Evolutionary conservation across 2,888 invertebrate species (phyloP).

Genomic region (Conus canariensis): DNA sequence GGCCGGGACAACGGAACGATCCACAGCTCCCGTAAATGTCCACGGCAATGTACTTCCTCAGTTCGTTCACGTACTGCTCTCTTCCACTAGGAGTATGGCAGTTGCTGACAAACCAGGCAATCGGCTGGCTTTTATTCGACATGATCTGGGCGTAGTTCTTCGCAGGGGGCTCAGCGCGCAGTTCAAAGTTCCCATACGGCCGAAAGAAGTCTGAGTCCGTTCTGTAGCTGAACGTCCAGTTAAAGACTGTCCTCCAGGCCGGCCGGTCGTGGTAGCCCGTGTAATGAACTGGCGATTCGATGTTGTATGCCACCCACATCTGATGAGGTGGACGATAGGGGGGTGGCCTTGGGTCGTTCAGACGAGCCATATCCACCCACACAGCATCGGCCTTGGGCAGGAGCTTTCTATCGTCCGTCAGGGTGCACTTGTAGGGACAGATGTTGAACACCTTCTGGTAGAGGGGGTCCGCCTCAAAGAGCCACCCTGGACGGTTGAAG

Average conservation of each 20-base stretch:
- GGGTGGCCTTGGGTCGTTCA: neutral
- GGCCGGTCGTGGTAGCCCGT: neutral
- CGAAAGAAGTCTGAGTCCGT: slow-evolving; percentile 46
- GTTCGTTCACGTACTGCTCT: slow-evolving; percentile 52
- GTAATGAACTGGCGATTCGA: slow-evolving; percentile 41
- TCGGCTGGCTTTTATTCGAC: slow-evolving; percentile 48
- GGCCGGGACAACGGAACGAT: too few relatives aligned
- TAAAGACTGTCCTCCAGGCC: slow-evolving; percentile 37
- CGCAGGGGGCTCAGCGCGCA: neutral
- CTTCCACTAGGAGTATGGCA: slow-evolving; percentile 55
- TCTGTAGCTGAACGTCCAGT: slow-evolving; percentile 50
- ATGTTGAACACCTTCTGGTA: slow-evolving; percentile 16
- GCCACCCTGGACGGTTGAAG: slow-evolving; percentile 41
- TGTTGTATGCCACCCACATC: slow-evolving; percentile 49
- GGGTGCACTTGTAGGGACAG: slow-evolving; percentile 40
- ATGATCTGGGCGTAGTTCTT: slow-evolving; percentile 26
- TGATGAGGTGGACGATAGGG: slow-evolving; percentile 33
- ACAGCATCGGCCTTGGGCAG: slow-evolving; percentile 38
- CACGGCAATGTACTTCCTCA: slow-evolving; percentile 54
- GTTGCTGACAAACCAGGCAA: slow-evolving; percentile 63
- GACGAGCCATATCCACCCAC: slow-evolving; percentile 20
- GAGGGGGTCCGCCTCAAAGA: neutral
- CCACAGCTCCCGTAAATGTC: slow-evolving; percentile 43
- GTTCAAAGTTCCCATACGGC: slow-evolving; percentile 30
- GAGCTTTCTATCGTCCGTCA: slow-evolving; percentile 21